Conservation (phyloP, 2,888 invertebrate genomes). For the Oxytorus armatus region DNA sequence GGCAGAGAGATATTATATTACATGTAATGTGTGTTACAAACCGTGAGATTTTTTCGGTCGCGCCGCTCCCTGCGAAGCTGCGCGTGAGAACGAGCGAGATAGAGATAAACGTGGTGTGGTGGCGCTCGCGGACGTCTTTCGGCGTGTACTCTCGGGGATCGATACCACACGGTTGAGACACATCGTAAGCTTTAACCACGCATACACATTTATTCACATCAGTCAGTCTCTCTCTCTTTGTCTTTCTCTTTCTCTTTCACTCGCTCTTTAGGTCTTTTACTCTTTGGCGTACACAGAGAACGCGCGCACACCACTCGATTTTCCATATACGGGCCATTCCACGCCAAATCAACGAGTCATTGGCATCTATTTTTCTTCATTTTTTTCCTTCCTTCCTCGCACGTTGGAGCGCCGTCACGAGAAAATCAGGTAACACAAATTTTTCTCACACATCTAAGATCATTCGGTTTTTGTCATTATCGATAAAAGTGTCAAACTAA, state of each 20-base stretch:
- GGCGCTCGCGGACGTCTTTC: conserved; percentile 77
- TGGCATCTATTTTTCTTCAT: not conserved
- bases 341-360: not conserved
- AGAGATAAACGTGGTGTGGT: conserved; percentile 71
- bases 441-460: no score
- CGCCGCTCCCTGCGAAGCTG: conserved; percentile 48
- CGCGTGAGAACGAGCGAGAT: conserved; percentile 46
- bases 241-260: conserved; percentile 26
- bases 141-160: conserved; percentile 80
- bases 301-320: conserved; percentile 54
- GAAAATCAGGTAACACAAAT: no score
- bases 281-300: conserved; percentile 54
- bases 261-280: conserved; percentile 53
- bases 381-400: not conserved
- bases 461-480: no score
- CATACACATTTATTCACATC: conserved; percentile 35
- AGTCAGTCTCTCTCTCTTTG: conserved; percentile 33
- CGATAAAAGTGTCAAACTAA: no score
- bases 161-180: conserved; percentile 76
- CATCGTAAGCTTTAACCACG: conserved; percentile 45
- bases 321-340: not conserved
- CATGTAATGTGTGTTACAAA: not conserved
- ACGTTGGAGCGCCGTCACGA: no score
- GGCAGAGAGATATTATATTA: not conserved
- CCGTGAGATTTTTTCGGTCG: conserved; percentile 42